These are phyloP conservation scores for Peribatodes rhomboidaria DNA, from an alignment of 2,888 invertebrate species.

Conservation along the genomic window DNA sequence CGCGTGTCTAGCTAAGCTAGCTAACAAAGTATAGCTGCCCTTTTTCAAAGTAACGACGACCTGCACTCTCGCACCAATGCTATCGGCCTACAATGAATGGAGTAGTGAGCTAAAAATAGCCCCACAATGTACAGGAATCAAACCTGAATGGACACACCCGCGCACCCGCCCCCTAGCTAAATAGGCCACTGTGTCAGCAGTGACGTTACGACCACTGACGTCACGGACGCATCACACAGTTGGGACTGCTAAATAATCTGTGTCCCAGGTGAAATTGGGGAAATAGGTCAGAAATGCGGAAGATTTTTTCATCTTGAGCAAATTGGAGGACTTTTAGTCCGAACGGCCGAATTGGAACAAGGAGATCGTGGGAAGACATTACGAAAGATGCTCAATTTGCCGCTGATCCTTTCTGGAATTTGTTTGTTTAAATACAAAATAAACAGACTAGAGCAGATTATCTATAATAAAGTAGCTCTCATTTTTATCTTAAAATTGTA, in stretches of 20 bases:
- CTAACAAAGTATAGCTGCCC: neutral
- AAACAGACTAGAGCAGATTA: neutral
- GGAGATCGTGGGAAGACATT: neutral
- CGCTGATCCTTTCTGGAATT: too few species aligned
- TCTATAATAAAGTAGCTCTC: too few species aligned
- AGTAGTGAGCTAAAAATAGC: constrained; percentile 78
- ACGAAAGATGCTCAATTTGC: constrained; percentile 2
- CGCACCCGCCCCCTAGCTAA: constrained; percentile 53
- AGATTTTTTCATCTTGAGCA: constrained; percentile 33
- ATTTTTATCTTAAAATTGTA: too few species aligned
- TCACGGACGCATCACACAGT: constrained; percentile 66
- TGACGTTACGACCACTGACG: constrained; percentile 74
- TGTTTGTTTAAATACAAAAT: neutral
- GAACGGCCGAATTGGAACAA: constrained; percentile 15
- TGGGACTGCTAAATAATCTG: neutral
- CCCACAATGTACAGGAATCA: constrained; percentile 67
- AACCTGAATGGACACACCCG: constrained; percentile 74
- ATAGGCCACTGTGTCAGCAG: constrained; percentile 79
- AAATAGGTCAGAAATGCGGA: constrained; percentile 58
- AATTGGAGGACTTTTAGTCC: constrained; percentile 14
- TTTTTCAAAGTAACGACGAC: constrained; percentile 1
- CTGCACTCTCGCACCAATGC: constrained; percentile 42
- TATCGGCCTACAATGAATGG: constrained; percentile 72
- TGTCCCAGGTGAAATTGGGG: constrained; percentile 61
- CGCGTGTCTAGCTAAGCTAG: neutral